Evolutionary conservation across 2,888 invertebrate genomes (phyloP).

Genomic region (Pogonocherus hispidulus): DNA sequence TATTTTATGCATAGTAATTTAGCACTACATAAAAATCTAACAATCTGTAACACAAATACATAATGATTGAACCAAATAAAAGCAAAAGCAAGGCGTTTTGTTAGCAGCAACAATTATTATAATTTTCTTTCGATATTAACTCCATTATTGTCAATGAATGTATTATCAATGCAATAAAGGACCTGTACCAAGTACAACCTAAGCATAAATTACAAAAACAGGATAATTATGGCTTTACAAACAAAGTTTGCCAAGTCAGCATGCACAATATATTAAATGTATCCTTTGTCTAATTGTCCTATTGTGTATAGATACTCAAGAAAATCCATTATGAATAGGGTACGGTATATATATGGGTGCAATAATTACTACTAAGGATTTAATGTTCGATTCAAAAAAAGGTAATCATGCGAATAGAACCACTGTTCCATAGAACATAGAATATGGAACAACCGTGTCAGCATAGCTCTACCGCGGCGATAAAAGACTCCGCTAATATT

Average conservation of each 20-base stretch:
- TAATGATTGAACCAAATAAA: not conserved
- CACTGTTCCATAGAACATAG: constrained; percentile 27
- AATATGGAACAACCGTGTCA: constrained; percentile 30
- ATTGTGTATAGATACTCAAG: constrained; percentile 16
- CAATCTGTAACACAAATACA: not conserved
- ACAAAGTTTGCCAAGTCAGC: constrained; percentile 9
- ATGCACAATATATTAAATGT: not conserved
- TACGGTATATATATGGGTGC: constrained; percentile 11
- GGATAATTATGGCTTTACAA: not conserved
- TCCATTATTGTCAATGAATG: not conserved
- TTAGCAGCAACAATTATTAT: not conserved
- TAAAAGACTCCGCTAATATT: not conserved
- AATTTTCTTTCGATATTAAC: not conserved
- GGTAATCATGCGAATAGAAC: constrained; percentile 33
- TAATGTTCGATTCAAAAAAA: constrained; percentile 29
- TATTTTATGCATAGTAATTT: not conserved
- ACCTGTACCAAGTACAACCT: not conserved
- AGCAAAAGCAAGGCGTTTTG: not conserved
- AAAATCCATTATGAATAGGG: constrained; percentile 7
- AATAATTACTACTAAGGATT: constrained; percentile 6
- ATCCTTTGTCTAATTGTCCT: constrained; percentile 17
- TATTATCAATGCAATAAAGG: not conserved
- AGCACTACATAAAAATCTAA: not conserved
- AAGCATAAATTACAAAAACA: not conserved
- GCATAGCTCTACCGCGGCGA: constrained; percentile 24